Base-by-base conservation (phyloP, 2,113 vertebrate species). In the Paracanthobrama guichenoti region DNA sequence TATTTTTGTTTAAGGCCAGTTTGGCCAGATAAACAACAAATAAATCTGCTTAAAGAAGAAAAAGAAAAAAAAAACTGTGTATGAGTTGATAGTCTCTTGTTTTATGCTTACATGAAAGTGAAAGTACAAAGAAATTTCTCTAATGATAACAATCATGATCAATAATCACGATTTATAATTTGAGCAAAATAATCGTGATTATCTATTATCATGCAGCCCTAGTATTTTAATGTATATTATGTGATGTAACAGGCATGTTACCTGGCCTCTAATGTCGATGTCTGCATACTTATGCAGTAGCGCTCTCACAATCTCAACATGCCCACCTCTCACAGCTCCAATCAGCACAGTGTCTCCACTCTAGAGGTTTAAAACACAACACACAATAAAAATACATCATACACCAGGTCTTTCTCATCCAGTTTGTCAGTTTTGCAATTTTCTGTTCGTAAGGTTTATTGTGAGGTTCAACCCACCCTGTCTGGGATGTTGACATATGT, bases 401-500 rank as follows among this genome's bases (percentile, higher is more conserved):
- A 42, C 31, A 14, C 6, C 28, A 18, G 28, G 18, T 69, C 0
- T n/a, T 24, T 72, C 42, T 73, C 44, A 44, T 46, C 13, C n/a
- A 73, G 1, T 24, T 8, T 16, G 3, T 46, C 10, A 3, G n/a
- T 73, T 72, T 46, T 14, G 7, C 8, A 2, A 59, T 42, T 62
- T 46, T 11, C 20, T 14, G 20, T 74, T 35, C 39, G 67, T 69
- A n/a, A 26, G 16, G 73, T 31, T 75, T 28, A 26, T 22, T 0
- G 2, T n/a, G 35, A 35, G 0, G 88, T 20, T 26, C 11, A 18
- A 57, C 95, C 91, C 91, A 98, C 97, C 94, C 98, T 91, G 89
- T 99, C 98, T 3, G 97, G 98, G 87, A 99, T 99, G 91, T 99
- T 99, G 89, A 99, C 97, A 0, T 99, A 99, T 0, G 98, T 98